These are phyloP conservation scores for Phrynocephalus versicolor DNA, from an alignment of 2,113 vertebrate species.

Conservation along the genomic window DNA sequence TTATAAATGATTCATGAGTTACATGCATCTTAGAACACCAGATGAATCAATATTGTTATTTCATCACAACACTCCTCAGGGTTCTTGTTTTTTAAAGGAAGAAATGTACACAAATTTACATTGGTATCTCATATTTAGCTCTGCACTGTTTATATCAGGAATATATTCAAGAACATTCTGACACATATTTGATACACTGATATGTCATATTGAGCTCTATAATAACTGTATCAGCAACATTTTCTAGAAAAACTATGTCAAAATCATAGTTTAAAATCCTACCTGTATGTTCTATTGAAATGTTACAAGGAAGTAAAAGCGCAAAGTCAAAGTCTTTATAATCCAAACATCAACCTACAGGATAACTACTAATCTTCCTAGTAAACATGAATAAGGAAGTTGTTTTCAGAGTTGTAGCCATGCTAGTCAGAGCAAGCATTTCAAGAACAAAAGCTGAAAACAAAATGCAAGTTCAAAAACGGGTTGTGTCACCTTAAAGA, in stretches of 20 bases:
- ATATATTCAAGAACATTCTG: too few species aligned
- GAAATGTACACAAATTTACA: not conserved
- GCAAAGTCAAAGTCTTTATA: constrained; percentile 23
- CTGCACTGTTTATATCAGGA: not conserved
- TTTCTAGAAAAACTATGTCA: not conserved
- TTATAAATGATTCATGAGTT: constrained; percentile 10
- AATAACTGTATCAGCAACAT: not conserved
- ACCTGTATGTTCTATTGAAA: constrained; percentile 24
- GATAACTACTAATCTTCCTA: constrained; percentile 12
- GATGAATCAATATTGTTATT: not conserved
- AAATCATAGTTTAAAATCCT: not conserved
- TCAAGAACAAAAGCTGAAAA: too few species aligned
- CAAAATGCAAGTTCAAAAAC: too few species aligned
- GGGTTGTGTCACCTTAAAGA: too few species aligned
- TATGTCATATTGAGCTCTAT: not conserved
- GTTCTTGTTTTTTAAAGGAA: not conserved
- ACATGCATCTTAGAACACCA: not conserved
- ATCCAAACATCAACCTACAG: not conserved
- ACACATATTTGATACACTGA: not conserved
- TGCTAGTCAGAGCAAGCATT: too few species aligned
- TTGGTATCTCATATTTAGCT: not conserved
- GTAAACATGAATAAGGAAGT: too few species aligned
- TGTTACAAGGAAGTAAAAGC: not conserved
- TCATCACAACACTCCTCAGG: not conserved
- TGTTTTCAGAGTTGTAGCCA: too few species aligned